Conservation (phyloP, 2,888 invertebrate genomes). For the Chirona hameri region DNA sequence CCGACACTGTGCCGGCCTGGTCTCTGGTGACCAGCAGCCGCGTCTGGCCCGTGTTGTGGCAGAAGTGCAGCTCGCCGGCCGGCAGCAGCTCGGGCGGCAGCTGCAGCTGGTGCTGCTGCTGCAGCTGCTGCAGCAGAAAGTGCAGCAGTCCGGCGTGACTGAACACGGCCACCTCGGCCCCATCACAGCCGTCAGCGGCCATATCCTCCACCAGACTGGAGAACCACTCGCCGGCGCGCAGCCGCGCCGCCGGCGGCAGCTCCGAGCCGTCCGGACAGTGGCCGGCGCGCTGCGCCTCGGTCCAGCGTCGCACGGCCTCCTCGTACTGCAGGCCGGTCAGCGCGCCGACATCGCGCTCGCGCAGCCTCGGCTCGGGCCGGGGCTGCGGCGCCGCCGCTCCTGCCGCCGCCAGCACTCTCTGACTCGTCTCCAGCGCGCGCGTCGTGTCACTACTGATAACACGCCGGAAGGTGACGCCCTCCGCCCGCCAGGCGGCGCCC, state of each 20-base stretch:
- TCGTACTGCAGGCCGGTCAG: not conserved
- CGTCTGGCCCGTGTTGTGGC: not conserved
- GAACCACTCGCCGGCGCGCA: not conserved
- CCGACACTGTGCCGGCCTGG: not conserved
- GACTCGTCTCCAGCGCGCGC: not conserved
- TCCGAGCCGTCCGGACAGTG: not conserved
- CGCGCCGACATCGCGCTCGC: not conserved
- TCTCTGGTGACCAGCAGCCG: not conserved
- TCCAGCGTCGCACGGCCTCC: not conserved
- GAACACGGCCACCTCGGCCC: not conserved
- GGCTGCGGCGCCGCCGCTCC: not conserved
- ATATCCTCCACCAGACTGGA: not conserved
- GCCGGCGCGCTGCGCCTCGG: not conserved
- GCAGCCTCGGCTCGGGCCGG: not conserved
- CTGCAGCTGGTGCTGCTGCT: not conserved
- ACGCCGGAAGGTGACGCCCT: not conserved
- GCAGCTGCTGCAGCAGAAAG: not conserved
- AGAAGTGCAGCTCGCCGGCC: conserved; percentile 2
- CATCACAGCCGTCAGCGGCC: not conserved
- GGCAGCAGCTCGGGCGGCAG: not conserved
- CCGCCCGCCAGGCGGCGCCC: not conserved
- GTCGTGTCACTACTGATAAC: not conserved
- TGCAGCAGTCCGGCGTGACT: not conserved
- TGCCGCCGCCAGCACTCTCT: not conserved
- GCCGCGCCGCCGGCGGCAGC: not conserved